Conservation (phyloP, 2,888 invertebrate genomes). For the Liopterus haemorrhoidalis region DNA sequence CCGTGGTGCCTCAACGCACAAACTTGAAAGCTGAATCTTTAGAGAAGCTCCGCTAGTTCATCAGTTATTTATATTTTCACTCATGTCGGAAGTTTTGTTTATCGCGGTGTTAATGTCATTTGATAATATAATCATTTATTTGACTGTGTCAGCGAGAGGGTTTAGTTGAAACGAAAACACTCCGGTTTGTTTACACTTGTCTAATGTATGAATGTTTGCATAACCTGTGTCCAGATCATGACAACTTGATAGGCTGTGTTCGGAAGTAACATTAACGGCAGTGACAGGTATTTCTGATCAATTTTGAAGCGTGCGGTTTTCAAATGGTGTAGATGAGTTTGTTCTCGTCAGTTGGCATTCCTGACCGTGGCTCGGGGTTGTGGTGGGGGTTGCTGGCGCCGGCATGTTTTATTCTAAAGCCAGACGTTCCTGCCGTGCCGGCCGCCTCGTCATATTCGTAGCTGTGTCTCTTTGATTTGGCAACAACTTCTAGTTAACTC, state of each 20-base stretch:
- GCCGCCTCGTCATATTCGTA: neutral
- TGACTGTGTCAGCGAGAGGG: too few relatives aligned
- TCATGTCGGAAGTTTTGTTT: too few relatives aligned
- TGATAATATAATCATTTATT: too few relatives aligned
- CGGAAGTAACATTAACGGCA: neutral
- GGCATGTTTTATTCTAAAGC: too few relatives aligned
- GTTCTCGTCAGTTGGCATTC: constrained; percentile 11
- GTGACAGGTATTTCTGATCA: too few relatives aligned
- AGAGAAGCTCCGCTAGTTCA: too few relatives aligned
- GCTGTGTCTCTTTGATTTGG: too few relatives aligned
- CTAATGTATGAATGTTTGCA: neutral
- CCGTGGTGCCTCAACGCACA: neutral
- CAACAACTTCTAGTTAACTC: too few relatives aligned
- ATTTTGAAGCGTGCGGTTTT: too few relatives aligned
- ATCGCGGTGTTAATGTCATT: too few relatives aligned
- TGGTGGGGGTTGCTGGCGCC: neutral
- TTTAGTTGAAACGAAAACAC: too few relatives aligned
- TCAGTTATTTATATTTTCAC: too few relatives aligned
- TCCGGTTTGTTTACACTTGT: neutral
- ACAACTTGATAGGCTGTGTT: neutral
- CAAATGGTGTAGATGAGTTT: constrained; percentile 12
- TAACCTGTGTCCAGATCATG: neutral
- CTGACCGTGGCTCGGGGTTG: constrained; percentile 3
- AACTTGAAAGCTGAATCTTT: neutral
- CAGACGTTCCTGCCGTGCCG: neutral